These are phyloP conservation scores for Ceriagrion tenellum DNA, from an alignment of 2,888 invertebrate species.

Conservation along the genomic window DNA sequence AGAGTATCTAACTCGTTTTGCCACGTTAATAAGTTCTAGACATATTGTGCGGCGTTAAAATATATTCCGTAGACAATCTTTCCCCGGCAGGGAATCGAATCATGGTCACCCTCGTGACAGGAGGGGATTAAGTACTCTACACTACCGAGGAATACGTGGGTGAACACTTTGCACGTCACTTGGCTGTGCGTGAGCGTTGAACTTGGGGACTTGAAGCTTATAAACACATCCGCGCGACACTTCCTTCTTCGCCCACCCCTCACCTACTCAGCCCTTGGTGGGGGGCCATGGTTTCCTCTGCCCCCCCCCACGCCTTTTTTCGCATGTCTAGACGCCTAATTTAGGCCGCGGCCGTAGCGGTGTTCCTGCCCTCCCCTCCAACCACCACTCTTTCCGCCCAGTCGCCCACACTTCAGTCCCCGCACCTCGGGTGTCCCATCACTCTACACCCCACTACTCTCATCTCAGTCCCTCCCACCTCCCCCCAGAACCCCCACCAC, in stretches of 20 bases:
- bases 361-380: neutral
- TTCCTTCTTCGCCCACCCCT: neutral
- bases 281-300: neutral
- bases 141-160: neutral
- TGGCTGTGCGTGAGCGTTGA: neutral
- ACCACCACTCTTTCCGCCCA: neutral
- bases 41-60: too few species aligned
- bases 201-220: neutral
- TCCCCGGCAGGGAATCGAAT: too few species aligned
- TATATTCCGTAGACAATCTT: too few species aligned
- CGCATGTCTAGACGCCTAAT: constrained; percentile 58
- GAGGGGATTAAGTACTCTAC: too few species aligned
- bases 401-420: too few species aligned
- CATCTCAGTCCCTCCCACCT: too few species aligned
- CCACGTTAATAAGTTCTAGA: too few species aligned
- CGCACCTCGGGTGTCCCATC: too few species aligned
- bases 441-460: too few species aligned
- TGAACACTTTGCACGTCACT: neutral
- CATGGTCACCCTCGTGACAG: too few species aligned
- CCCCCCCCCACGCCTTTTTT: neutral
- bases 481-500: neutral
- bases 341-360: neutral
- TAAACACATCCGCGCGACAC: neutral
- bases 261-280: neutral
- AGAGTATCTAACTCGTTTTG: too few species aligned